Percentiles rank a stretch among this genome's conserved stretches.
These are phyloP conservation scores for Cristatella mucedo DNA, from an alignment of 2,888 invertebrate genomes.

Conservation along the genomic window DNA sequence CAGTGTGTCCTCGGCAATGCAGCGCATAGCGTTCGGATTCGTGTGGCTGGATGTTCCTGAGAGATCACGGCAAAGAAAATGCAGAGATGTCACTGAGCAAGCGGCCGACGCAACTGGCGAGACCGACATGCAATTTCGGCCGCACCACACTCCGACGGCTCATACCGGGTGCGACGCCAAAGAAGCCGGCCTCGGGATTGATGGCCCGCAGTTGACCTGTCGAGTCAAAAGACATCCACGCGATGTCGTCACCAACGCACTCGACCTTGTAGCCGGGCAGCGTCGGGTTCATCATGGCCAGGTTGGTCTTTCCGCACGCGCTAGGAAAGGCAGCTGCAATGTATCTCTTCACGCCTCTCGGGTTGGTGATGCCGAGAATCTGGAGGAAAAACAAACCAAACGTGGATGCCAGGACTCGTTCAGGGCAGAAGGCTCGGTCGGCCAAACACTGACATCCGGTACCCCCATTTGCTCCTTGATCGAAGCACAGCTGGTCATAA, in stretches of 20 bases:
- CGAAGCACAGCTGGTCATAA: too few relatives aligned
- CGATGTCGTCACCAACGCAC: constrained; percentile 81
- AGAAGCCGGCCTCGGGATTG: constrained; percentile 96
- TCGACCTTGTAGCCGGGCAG: constrained; percentile 55
- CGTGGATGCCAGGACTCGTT: too few relatives aligned
- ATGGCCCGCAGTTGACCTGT: constrained; percentile 74
- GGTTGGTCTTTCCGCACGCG: constrained; percentile 95
- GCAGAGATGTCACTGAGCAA: too few relatives aligned
- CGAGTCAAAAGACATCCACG: constrained; percentile 52
- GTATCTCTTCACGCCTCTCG: constrained; percentile 63
- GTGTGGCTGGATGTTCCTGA: constrained; percentile 66
- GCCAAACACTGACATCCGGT: too few relatives aligned
- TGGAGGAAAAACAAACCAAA: too few relatives aligned
- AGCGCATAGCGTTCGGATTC: constrained; percentile 92
- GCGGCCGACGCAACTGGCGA: too few relatives aligned
- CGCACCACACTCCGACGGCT: too few relatives aligned
- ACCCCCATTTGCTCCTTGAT: too few relatives aligned
- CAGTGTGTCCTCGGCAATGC: constrained; percentile 73
- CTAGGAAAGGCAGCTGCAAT: constrained; percentile 96
- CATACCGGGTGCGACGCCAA: constrained; percentile 96
- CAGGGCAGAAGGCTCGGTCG: too few relatives aligned
- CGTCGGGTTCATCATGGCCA: constrained; percentile 91
- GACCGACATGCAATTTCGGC: too few relatives aligned
- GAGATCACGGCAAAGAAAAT: too few relatives aligned
- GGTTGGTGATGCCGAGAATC: constrained; percentile 87